These are phyloP conservation scores for Numenius phaeopus DNA, from an alignment of 2,797 vertebrate species.

Conservation along the genomic window DNA sequence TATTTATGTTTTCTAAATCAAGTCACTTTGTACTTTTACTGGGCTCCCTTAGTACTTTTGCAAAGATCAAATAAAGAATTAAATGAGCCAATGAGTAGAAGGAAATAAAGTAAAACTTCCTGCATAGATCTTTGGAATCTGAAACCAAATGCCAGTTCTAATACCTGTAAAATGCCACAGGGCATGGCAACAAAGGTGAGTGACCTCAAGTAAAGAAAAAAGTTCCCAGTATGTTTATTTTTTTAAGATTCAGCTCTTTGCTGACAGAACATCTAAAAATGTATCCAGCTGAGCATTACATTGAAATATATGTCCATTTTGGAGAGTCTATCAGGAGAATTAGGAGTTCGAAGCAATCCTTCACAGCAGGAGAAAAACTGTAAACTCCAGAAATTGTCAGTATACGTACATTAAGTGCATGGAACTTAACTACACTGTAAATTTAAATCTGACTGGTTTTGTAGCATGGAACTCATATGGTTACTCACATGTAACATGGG, in stretches of 20 bases:
- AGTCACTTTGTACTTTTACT: background rate
- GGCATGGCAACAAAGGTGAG: background rate
- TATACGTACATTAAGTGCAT: background rate
- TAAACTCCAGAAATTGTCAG: background rate
- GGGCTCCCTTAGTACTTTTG: background rate
- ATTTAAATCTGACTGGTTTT: background rate
- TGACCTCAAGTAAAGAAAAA: background rate
- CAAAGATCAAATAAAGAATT: background rate
- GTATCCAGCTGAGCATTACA: background rate
- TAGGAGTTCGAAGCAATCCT: background rate
- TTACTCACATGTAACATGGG: no score
- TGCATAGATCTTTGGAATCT: background rate
- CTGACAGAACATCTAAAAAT: background rate
- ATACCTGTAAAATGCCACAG: background rate
- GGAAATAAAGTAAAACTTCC: background rate
- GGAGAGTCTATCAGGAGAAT: background rate
- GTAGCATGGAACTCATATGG: background rate
- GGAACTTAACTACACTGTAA: background rate
- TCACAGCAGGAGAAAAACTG: background rate
- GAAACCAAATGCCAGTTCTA: background rate
- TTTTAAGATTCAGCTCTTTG: background rate
- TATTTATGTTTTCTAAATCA: background rate
- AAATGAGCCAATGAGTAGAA: background rate
- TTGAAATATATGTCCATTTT: background rate
- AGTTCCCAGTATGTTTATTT: rapidly evolving